These are phyloP conservation scores for Enteromius argenteus DNA, from an alignment of 2,797 vertebrate species.

Conservation along the genomic window DNA sequence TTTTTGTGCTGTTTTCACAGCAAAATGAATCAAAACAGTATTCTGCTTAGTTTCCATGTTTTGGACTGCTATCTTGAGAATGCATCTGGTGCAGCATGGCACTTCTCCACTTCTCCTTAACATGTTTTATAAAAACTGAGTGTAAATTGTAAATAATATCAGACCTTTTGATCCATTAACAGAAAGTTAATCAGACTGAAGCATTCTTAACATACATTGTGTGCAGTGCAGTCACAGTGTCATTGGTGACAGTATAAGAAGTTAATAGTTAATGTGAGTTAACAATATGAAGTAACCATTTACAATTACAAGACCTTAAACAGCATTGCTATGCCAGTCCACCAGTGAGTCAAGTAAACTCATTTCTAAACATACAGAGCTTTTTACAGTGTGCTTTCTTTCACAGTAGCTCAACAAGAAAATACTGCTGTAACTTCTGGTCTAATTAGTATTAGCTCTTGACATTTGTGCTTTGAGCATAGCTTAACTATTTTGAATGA, in stretches of 20 bases:
- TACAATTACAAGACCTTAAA: too few relatives aligned
- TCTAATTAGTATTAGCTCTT: background rate
- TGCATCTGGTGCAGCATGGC: too few relatives aligned
- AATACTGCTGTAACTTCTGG: background rate
- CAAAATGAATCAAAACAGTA: too few relatives aligned
- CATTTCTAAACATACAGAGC: background rate
- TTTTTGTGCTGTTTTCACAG: too few relatives aligned
- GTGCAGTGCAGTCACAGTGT: background rate
- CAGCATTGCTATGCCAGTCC: too few relatives aligned
- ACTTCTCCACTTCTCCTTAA: too few relatives aligned
- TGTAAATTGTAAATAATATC: too few relatives aligned
- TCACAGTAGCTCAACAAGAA: background rate
- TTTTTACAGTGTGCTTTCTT: background rate
- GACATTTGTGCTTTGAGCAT: background rate
- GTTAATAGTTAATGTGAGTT: background rate
- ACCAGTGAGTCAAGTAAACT: background rate
- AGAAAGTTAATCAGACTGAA: too few relatives aligned
- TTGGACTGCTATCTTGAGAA: too few relatives aligned
- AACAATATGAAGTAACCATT: background rate
- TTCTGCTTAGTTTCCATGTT: too few relatives aligned
- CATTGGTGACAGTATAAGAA: background rate
- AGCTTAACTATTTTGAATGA: slow-evolving; percentile 92
- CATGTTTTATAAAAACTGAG: too few relatives aligned
- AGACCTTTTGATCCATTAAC: too few relatives aligned
- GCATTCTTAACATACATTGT: background rate